Base-by-base conservation (phyloP, 1,140 invertebrate species). In the Bombus balteatus region DNA sequence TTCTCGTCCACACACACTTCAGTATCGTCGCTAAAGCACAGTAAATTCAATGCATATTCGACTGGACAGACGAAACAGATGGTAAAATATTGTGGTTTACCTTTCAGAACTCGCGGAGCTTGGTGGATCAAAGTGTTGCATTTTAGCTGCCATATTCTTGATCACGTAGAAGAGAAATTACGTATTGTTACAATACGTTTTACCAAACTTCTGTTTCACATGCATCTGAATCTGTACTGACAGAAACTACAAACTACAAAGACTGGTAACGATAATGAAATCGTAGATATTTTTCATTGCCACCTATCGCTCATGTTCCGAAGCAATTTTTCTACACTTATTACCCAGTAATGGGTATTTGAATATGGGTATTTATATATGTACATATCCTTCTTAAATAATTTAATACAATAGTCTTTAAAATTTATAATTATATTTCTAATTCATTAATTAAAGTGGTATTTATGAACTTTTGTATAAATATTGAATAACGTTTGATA, bases 61-160 rank as follows among this genome's bases (percentile, higher is more conserved):
- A 39, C 9, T 18, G 1, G 22, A 32, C 1, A 32, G 12, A 59
- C 0, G 15, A 57, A 74, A 57, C 13, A 6, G 8, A 32, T 37
- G 9, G 10, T 1, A 2, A 68, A 37, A 22, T 10, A 25, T 22
- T 22, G 1, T 15, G 9, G 9, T 39, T 94, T 96, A 98, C 97
- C 97, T 98, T 94, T 98, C 97, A 53, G 97, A 98, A 95, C 97
- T 98, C 82, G 97, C 97, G 77, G 97, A 98, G 92, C 97, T 98
- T 74, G 97, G 97, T 90, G 97, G 97, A 95, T 98, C 97, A 90
- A 97, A 96, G 91, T 96, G 96, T 91, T 96, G 96, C 92, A 97
- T 93, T 94, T 97, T 97, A 79, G 96, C 96, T 95, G 97, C 96
- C 97, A 97, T 97, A 34, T 85, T 84, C 9, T 62, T 32, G 0